These are phyloP conservation scores for Plusia festucae DNA, from an alignment of 2,888 invertebrate genomes.

Conservation along the genomic window DNA sequence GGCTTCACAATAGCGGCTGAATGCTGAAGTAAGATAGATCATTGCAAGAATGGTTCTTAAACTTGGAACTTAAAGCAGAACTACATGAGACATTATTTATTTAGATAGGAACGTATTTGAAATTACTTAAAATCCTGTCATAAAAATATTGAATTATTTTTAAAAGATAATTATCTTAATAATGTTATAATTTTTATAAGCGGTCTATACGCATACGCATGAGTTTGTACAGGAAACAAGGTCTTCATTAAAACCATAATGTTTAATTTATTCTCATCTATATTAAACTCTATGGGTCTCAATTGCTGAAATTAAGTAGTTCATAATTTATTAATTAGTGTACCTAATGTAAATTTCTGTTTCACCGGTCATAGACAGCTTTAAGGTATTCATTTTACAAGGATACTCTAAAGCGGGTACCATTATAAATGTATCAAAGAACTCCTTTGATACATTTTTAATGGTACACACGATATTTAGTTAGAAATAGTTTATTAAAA, in stretches of 20 bases:
- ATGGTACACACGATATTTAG: conserved; percentile 11
- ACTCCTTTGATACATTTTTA: conserved; percentile 10
- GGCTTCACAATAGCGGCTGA: background rate
- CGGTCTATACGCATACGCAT: conserved; percentile 25
- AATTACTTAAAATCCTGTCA: too few species aligned
- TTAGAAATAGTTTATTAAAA: background rate
- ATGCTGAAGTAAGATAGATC: background rate
- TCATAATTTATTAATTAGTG: conserved; percentile 59
- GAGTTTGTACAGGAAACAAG: conserved; percentile 40
- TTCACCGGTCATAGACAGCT: conserved; percentile 49
- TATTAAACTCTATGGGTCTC: conserved; percentile 38
- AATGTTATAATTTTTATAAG: conserved; percentile 38
- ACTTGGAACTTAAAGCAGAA: too few species aligned
- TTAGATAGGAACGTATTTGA: too few species aligned
- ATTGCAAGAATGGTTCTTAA: background rate
- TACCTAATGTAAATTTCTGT: conserved; percentile 58
- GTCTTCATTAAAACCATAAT: conserved; percentile 3
- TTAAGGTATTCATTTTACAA: conserved; percentile 59
- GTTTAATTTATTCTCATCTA: conserved; percentile 23
- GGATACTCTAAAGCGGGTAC: conserved; percentile 31
- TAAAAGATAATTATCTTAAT: conserved; percentile 15
- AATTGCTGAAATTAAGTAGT: conserved; percentile 48
- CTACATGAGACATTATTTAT: too few species aligned
- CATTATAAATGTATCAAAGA: conserved; percentile 57
- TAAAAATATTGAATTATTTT: too few species aligned